These are phyloP conservation scores for Spodoptera picta DNA, from an alignment of 2,888 invertebrate genomes.

Conservation along the genomic window DNA sequence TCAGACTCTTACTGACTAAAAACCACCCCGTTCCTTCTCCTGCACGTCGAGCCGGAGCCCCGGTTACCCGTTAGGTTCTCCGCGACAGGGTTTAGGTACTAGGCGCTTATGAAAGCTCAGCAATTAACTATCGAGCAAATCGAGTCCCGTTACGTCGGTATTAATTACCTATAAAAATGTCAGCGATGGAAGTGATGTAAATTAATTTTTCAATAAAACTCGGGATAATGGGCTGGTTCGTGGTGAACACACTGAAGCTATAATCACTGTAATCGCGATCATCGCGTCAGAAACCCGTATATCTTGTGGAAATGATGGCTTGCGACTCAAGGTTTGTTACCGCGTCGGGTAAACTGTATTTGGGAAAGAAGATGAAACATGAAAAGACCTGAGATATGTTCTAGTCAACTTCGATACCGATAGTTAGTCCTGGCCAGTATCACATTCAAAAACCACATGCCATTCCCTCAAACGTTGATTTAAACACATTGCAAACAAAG, in stretches of 20 bases:
- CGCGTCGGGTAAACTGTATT: slow-evolving; percentile 10
- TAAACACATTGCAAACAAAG: too few relatives aligned
- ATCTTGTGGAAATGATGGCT: slow-evolving; percentile 55
- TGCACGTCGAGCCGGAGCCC: too few relatives aligned
- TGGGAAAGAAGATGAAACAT: slow-evolving; percentile 4
- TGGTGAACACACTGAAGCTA: slow-evolving; percentile 33
- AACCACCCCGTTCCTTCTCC: too few relatives aligned
- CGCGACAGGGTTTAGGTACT: slow-evolving; percentile 12
- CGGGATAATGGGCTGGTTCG: slow-evolving; percentile 40
- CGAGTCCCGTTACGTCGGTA: slow-evolving; percentile 25
- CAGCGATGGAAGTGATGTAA: slow-evolving; percentile 37
- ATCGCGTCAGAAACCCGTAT: slow-evolving; percentile 59
- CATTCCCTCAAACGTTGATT: too few relatives aligned
- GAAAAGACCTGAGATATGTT: too few relatives aligned
- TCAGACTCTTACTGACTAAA: too few relatives aligned
- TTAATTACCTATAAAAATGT: slow-evolving; percentile 46
- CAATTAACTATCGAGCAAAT: slow-evolving; percentile 16
- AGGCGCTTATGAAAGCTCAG: slow-evolving; percentile 17
- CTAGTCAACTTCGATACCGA: too few relatives aligned
- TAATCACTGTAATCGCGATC: slow-evolving; percentile 60
- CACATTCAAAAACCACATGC: too few relatives aligned
- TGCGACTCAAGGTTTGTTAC: slow-evolving; percentile 26
- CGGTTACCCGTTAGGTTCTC: too few relatives aligned
- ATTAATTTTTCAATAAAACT: slow-evolving; percentile 53
- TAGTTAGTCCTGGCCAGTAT: too few relatives aligned